These are phyloP conservation scores for Gobiocypris rarus DNA, from an alignment of 2,113 vertebrate genomes.

Conservation along the genomic window DNA sequence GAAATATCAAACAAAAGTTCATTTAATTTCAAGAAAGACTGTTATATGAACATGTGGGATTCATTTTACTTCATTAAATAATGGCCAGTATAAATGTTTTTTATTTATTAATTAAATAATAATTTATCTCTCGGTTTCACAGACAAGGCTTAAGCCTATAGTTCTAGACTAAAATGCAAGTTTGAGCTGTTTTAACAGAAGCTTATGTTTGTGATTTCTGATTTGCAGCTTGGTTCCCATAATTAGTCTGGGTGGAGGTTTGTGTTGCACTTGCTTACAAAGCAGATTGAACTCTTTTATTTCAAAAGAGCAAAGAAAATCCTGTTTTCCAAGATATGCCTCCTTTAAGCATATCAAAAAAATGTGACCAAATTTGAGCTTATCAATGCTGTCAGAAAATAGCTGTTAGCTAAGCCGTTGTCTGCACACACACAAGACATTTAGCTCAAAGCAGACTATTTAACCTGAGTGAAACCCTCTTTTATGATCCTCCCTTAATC, in stretches of 20 bases:
- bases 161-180: too few species aligned
- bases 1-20: background rate
- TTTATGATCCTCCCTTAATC: slow-evolving; percentile 18
- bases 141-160: too few species aligned
- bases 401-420: background rate
- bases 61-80: background rate
- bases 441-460: background rate
- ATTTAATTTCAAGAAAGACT: too few species aligned
- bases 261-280: background rate
- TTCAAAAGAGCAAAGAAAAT: slow-evolving; percentile 1
- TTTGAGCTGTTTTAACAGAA: too few species aligned
- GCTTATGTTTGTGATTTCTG: background rate
- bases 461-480: slow-evolving; percentile 19
- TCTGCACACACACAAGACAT: slow-evolving; percentile 16
- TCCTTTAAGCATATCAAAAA: background rate
- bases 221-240: background rate
- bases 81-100: background rate
- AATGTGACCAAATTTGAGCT: background rate
- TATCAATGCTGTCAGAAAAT: slow-evolving; percentile 4
- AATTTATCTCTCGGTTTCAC: too few species aligned
- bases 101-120: too few species aligned
- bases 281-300: background rate
- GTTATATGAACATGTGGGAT: background rate
- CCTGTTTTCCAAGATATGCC: background rate
- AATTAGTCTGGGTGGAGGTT: background rate